Evolutionary conservation across 2,888 invertebrate genomes (phyloP), one percentile per base, ranked within the genome.

Genomic region (Gibbula magus): DNA sequence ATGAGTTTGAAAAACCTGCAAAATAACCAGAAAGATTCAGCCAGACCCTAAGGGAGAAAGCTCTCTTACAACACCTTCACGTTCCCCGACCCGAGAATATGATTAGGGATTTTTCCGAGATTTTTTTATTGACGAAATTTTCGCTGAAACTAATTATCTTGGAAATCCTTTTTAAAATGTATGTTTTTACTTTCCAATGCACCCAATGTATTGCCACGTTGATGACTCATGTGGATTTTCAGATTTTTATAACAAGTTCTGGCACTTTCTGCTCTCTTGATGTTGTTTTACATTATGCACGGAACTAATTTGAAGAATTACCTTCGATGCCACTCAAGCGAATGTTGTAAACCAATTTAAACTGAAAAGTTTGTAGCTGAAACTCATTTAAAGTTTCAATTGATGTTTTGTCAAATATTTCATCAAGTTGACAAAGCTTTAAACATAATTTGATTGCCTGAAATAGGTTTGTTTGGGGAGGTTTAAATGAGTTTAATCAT

Each of bases 61-160:
- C 25, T 61, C 25, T 29, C 13, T 61, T 61, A 61, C n/a, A 61
- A 61, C 61, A 61, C 61, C 25, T 61, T 22, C 29, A 61, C 61
- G 22, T 18, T 61, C 25, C 61, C 61, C 25, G 61, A 29, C 29
- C 29, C 29, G 29, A 18, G 22, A 61, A 61, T 61, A 29, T 61
- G 61, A 61, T 61, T 61, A 61, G 61, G 29, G 29, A 61, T 61
- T 61, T 25, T 25, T 54, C 10, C 13, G 25, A 25, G 29, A 25
- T 16, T 29, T 29, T 61, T 61, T 61, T 29, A 61, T 25, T 29
- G 61, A 25, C 25, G 29, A 61, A 61, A 29, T 25, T 61, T 61
- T 61, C 61, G 25, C 61, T 8, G 61, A 61, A 61, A 61, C 61
- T 61, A 61, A 61, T 61, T 61, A 61, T 25, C 61, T 29, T 61